Conservation (phyloP, 1,140 invertebrate genomes). For the Cotesia vestalis region DNA sequence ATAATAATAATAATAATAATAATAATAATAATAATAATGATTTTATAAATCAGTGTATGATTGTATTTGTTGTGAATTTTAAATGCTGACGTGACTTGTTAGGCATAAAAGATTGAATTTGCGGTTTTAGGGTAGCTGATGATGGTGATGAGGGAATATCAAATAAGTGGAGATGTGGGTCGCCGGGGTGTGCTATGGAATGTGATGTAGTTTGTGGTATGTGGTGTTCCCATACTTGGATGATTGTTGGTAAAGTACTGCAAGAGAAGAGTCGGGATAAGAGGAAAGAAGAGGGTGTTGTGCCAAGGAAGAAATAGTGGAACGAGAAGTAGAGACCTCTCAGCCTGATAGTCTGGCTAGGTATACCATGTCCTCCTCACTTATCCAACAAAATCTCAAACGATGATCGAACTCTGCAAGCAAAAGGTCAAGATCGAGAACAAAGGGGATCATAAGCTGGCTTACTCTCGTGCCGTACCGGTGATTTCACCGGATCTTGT, state of each 20-base stretch:
- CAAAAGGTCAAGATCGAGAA: conserved; percentile 45
- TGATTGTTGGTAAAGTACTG: background rate
- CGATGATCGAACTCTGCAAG: conserved; percentile 38
- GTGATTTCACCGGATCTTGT: background rate
- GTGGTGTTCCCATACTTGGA: background rate
- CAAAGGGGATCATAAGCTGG: conserved; percentile 34
- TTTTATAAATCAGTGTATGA: too few relatives aligned
- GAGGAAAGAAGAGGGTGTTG: conserved; percentile 27
- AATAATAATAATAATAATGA: too few relatives aligned
- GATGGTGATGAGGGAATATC: conserved; percentile 3
- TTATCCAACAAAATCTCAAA: background rate
- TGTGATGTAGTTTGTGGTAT: conserved; percentile 26
- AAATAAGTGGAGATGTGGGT: conserved; percentile 23
- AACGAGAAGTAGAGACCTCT: background rate
- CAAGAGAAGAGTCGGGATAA: background rate
- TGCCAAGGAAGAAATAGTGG: background rate
- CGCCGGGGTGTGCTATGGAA: conserved; percentile 23
- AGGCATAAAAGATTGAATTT: conserved; percentile 9
- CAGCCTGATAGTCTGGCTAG: background rate
- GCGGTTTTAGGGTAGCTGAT: conserved; percentile 7
- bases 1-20: too few relatives aligned
- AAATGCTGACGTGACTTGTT: background rate
- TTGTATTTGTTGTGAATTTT: too few relatives aligned
- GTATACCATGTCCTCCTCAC: background rate
- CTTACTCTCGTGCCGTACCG: background rate